These are phyloP conservation scores for Trichosurus vulpecula DNA, from an alignment of 2,797 vertebrate species.

Conservation along the genomic window DNA sequence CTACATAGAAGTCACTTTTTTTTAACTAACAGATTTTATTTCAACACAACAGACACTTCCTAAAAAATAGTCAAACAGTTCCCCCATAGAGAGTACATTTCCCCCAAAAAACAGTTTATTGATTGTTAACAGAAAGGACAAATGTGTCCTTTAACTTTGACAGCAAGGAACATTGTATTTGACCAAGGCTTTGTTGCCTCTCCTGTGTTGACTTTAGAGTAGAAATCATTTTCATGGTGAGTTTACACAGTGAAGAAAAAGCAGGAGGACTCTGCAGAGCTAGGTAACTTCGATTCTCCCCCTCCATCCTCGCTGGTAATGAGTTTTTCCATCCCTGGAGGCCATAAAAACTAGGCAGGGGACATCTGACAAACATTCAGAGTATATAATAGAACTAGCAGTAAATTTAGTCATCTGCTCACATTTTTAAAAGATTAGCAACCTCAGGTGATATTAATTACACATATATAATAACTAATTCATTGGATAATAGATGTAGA, in stretches of 20 bases:
- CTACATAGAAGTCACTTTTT: background rate
- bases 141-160: background rate
- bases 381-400: background rate
- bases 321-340: constrained; percentile 2
- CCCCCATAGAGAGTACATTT: background rate
- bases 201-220: constrained; percentile 4
- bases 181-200: background rate
- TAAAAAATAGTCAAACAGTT: background rate
- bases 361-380: background rate
- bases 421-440: constrained; percentile 3
- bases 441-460: background rate
- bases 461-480: background rate
- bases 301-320: background rate
- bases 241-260: constrained; percentile 26
- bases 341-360: constrained; percentile 12
- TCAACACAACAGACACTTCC: background rate
- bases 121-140: background rate
- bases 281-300: constrained; percentile 12
- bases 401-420: constrained; percentile 17
- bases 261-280: constrained; percentile 34
- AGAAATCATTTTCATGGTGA: constrained; percentile 10
- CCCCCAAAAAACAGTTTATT: background rate
- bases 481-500: background rate
- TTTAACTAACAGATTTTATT: background rate
- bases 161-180: background rate